phyloP scores from a whole-genome alignment of 2,888 invertebrate genomes.

The Willowsia nigromaculata region DNA sequence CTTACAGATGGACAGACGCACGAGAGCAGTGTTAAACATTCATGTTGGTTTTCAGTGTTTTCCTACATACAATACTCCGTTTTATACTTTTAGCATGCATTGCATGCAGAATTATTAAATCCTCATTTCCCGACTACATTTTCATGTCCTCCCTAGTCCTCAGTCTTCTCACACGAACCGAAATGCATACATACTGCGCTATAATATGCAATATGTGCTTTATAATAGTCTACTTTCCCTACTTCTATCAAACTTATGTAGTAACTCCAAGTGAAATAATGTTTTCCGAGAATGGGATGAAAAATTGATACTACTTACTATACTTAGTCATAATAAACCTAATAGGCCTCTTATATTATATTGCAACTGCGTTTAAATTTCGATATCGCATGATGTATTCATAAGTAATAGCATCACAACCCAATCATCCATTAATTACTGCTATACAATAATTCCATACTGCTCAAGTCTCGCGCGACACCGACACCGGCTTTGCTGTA shows the following conservation, averaged over 20 bases:
- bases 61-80: neutral
- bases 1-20: neutral
- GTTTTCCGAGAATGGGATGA: conserved; percentile 18
- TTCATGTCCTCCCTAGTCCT: conserved; percentile 44
- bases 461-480: neutral
- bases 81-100: conserved; percentile 37
- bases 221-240: neutral
- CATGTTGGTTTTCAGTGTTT: conserved; percentile 23
- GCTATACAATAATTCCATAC: neutral
- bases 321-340: neutral
- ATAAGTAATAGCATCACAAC: neutral
- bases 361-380: neutral
- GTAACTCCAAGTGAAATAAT: neutral
- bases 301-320: neutral
- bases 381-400: conserved; percentile 17
- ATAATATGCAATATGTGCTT: neutral
- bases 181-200: conserved; percentile 1
- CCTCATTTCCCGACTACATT: conserved; percentile 57
- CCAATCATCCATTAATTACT: conserved; percentile 6
- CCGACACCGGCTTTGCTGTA: neutral
- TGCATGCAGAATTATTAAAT: conserved; percentile 62
- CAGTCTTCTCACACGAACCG: conserved; percentile 27
- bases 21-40: conserved; percentile 39
- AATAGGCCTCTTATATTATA: neutral
- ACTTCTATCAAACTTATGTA: neutral